Conservation (phyloP, 2,113 vertebrate species). For the Varanus salvator region DNA sequence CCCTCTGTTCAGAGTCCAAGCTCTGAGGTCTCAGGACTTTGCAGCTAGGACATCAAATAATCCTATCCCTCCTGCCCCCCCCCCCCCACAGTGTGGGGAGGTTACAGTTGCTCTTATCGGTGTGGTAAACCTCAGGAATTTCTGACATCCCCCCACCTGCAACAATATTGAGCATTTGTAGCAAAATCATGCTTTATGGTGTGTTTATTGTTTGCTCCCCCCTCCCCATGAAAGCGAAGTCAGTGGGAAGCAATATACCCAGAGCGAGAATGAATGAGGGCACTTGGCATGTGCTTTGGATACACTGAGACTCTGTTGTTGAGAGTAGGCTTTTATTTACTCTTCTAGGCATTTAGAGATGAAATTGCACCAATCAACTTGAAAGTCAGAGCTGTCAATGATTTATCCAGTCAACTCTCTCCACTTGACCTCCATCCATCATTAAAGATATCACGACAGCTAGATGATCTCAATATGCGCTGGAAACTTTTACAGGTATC, state of each 20-base stretch:
- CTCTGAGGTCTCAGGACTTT: too few relatives aligned
- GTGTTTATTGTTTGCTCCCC: not conserved
- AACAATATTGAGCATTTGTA: not conserved
- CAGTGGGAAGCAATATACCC: not conserved
- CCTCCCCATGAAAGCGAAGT: not conserved
- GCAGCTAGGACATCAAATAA: too few relatives aligned
- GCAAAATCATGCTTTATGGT: not conserved
- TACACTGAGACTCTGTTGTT: not conserved
- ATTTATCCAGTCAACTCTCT: constrained; percentile 89
- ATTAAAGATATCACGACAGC: constrained; percentile 88
- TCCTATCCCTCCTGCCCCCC: too few relatives aligned
- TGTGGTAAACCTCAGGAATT: not conserved
- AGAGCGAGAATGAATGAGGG: not conserved
- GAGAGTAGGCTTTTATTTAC: constrained; percentile 8
- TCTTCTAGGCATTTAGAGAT: constrained; percentile 88
- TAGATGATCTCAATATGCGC: constrained; percentile 95
- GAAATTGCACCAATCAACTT: constrained; percentile 89
- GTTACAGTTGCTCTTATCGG: not conserved
- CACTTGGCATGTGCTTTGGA: not conserved
- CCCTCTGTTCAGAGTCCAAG: too few relatives aligned
- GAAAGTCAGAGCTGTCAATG: constrained; percentile 90
- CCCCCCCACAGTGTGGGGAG: too few relatives aligned
- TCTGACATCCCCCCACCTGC: not conserved
- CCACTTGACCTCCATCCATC: constrained; percentile 93
- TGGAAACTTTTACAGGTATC: constrained; percentile 95